Evolutionary conservation across 2,113 vertebrate species (phyloP).

Genomic region (Myiopsitta monachus): DNA sequence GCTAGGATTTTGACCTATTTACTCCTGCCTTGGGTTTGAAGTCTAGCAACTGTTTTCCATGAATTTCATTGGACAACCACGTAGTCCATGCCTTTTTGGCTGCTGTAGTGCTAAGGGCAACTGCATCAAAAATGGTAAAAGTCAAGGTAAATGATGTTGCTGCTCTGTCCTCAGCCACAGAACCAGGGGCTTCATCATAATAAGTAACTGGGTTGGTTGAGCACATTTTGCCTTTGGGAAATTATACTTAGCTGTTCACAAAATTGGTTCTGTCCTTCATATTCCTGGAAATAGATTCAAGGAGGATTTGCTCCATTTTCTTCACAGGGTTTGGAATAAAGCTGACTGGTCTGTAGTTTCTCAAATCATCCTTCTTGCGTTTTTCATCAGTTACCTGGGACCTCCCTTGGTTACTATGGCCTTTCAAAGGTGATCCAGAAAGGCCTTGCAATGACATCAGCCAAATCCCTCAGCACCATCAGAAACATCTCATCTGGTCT

Average conservation of each 20-base stretch:
- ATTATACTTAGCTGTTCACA: neutral
- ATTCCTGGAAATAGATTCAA: neutral
- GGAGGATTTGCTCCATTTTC: conserved; percentile 3
- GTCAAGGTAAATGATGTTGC: neutral
- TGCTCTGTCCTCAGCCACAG: neutral
- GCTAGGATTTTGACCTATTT: neutral
- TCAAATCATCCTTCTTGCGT: neutral
- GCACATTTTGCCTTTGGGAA: neutral
- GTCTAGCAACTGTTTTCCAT: neutral
- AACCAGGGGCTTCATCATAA: neutral
- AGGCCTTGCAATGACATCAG: neutral
- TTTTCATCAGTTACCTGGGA: neutral
- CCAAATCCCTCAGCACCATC: neutral
- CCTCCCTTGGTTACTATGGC: neutral
- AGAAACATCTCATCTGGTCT: neutral
- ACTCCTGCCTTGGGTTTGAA: neutral
- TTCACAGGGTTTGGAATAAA: neutral
- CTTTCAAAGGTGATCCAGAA: neutral
- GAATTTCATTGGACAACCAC: neutral
- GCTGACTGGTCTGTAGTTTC: neutral
- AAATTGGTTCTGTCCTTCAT: neutral
- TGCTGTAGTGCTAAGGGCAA: neutral
- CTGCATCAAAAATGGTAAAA: neutral
- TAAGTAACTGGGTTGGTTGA: neutral
- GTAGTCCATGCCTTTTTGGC: neutral